Conservation (phyloP, 2,797 vertebrate species). For the Dendrocincla fuliginosa region DNA sequence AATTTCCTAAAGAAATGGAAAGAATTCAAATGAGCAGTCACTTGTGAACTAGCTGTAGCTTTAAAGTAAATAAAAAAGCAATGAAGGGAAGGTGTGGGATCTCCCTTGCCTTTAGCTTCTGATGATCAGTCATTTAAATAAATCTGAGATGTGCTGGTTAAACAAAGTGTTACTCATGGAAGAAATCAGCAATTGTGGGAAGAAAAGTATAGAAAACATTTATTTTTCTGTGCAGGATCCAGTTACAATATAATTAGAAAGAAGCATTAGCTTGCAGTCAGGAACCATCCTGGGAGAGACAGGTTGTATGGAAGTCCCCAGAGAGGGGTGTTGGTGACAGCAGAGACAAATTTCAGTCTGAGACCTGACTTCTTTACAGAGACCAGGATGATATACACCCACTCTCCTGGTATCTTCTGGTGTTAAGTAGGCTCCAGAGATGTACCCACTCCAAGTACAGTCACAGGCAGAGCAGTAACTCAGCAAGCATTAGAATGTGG, state of each 20-base stretch:
- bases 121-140: not conserved
- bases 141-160: not conserved
- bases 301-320: not conserved
- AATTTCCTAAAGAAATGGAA: not conserved
- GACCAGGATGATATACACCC: not conserved
- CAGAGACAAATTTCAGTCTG: not conserved
- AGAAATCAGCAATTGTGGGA: not conserved
- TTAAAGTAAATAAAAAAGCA: not conserved
- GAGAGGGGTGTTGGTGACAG: not conserved
- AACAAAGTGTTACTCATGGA: not conserved
- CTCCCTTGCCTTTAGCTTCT: not conserved
- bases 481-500: not conserved
- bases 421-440: not conserved
- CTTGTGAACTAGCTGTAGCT: not conserved
- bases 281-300: not conserved
- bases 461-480: not conserved
- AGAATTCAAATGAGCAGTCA: not conserved
- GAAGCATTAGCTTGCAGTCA: not conserved
- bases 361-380: not conserved
- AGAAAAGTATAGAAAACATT: not conserved
- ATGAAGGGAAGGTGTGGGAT: not conserved
- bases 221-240: not conserved
- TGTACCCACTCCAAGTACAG: not conserved
- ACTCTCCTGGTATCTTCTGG: not conserved
- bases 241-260: not conserved